Conservation (phyloP, 2,797 vertebrate genomes). For the Micromesistius poutassou region DNA sequence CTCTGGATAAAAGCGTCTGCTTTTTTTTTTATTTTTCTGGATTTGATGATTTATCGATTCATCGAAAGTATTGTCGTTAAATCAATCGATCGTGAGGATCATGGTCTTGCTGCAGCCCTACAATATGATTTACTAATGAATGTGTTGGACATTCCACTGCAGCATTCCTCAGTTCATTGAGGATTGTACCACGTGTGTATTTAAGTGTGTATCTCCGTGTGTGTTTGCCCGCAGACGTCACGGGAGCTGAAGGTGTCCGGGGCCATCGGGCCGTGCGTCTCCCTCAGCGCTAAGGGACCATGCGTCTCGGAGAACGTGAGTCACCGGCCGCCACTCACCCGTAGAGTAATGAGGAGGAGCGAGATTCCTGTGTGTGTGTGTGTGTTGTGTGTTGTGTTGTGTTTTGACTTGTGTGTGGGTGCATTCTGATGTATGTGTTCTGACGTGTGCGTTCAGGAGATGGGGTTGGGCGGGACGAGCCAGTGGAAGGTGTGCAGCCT, state of each 20-base stretch:
- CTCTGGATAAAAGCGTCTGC: too few relatives aligned
- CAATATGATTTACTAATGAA: neutral
- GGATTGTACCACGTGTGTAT: neutral
- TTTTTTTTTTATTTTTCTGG: too few relatives aligned
- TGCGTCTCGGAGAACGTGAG: slow-evolving; percentile 95
- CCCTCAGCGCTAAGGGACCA: slow-evolving; percentile 85
- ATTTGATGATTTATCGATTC: neutral
- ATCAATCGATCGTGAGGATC: neutral
- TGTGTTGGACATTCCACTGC: neutral
- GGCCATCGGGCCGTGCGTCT: slow-evolving; percentile 89
- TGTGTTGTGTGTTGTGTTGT: slow-evolving; percentile 16
- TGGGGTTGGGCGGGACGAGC: slow-evolving; percentile 87
- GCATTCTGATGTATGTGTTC: neutral
- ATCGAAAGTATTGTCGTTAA: neutral
- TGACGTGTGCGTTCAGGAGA: slow-evolving; percentile 61
- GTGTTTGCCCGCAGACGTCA: slow-evolving; percentile 75
- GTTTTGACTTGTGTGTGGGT: slow-evolving; percentile 3
- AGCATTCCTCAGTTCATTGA: neutral
- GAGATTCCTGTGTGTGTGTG: neutral
- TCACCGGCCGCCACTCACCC: slow-evolving; percentile 14
- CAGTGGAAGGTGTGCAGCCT: slow-evolving; percentile 95
- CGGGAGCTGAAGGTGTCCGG: slow-evolving; percentile 93
- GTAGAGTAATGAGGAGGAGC: neutral
- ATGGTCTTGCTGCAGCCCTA: neutral
- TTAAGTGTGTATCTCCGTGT: neutral